These are phyloP conservation scores for Solen grandis DNA, from an alignment of 1,140 invertebrate species.

Conservation along the genomic window DNA sequence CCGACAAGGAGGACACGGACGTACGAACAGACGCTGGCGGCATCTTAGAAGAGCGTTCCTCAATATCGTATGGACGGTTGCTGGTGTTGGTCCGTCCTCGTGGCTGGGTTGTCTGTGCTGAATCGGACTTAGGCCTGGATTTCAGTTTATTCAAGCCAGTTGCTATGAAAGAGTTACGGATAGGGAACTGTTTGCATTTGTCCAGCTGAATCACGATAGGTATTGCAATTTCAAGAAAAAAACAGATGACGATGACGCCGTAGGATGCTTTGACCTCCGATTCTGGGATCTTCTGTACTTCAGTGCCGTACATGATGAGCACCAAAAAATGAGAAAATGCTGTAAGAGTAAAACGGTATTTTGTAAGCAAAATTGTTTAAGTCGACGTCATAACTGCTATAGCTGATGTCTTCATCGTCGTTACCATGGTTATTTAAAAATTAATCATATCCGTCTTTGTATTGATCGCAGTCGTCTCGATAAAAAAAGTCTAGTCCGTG, in stretches of 20 bases:
- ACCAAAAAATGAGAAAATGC: conserved; percentile 46
- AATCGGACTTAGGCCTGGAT: neutral
- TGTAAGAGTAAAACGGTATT: too few species aligned
- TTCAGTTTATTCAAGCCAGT: neutral
- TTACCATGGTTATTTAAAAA: too few species aligned
- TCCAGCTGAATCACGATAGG: conserved; percentile 39
- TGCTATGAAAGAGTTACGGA: neutral
- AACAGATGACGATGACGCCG: conserved; percentile 14
- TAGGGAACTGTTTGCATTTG: conserved; percentile 11
- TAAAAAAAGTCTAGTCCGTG: too few species aligned
- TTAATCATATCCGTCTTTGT: too few species aligned
- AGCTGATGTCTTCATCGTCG: too few species aligned
- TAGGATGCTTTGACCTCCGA: conserved; percentile 25
- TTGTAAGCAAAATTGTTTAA: too few species aligned
- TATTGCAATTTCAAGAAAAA: conserved; percentile 26
- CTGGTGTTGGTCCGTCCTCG: neutral
- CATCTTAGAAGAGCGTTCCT: neutral
- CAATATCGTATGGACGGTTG: neutral
- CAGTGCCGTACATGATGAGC: conserved; percentile 49
- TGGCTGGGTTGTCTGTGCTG: neutral
- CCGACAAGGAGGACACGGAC: conserved; percentile 2
- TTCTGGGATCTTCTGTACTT: conserved; percentile 38
- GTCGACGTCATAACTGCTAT: too few species aligned
- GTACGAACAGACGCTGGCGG: neutral
- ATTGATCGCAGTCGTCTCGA: too few species aligned